These are phyloP conservation scores for Dromiciops gliroides DNA, from an alignment of 2,113 vertebrate species.

Conservation along the genomic window DNA sequence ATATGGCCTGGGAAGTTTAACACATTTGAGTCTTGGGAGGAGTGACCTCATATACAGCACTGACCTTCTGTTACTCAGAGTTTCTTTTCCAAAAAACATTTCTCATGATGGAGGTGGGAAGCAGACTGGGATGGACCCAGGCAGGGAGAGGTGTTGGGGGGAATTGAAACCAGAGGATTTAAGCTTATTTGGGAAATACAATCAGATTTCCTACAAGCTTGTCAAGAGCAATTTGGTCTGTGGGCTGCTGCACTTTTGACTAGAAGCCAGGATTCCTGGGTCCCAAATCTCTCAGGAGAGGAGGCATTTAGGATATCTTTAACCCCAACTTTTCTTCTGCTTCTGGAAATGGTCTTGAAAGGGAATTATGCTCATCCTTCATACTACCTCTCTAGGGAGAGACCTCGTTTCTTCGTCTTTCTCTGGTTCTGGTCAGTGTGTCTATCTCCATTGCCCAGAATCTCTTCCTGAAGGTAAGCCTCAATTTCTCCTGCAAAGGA, in stretches of 20 bases:
- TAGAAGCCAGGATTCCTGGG: neutral
- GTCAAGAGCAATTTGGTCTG: neutral
- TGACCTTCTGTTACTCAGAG: neutral
- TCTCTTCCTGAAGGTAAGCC: neutral
- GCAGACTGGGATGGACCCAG: neutral
- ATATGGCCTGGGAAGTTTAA: conserved; percentile 2
- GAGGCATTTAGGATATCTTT: neutral
- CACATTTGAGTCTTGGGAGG: neutral
- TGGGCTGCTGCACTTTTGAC: neutral
- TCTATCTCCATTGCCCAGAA: neutral
- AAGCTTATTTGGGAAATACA: neutral
- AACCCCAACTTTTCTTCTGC: neutral
- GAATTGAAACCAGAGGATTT: neutral
- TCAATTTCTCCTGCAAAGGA: neutral
- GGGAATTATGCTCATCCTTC: neutral
- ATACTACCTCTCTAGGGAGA: neutral
- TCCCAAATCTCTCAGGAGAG: neutral
- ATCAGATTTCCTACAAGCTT: neutral
- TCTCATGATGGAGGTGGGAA: neutral
- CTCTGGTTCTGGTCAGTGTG: neutral
- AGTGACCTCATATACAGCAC: neutral
- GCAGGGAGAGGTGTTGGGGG: neutral
- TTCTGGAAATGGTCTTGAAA: neutral
- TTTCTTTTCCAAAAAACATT: conserved; percentile 1
- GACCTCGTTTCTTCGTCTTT: neutral